Base-by-base conservation (phyloP, 2,888 invertebrate genomes). In the Nemotelus pantherinus region DNA sequence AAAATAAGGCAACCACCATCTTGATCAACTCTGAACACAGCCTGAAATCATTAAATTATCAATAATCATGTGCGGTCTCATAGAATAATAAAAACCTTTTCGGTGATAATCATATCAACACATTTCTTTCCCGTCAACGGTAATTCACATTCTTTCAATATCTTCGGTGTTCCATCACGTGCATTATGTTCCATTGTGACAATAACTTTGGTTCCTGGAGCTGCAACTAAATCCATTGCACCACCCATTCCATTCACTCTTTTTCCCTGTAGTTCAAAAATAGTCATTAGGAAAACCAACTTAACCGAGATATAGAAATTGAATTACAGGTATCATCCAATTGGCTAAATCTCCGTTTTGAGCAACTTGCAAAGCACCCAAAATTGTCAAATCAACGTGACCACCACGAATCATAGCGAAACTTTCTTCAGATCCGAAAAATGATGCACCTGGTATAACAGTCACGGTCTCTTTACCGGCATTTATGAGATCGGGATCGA, bases 181-280 rank as follows among this genome's bases (percentile, higher is more conserved):
- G 97, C 93, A 60, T 92, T 92, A 84, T 99, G 99, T 86, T 99
- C 99, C 99, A 99, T 99, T 3, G 97, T 96, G 0, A 99, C 93
- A 10, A 99, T 92, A 0, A 99, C 99, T 89, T 95, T 97, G 6
- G 98, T 96, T 48, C 91, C 90, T 0, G 94, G 93, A 6, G 96
- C 94, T 2, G 97, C 93, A 2, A 99, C 99, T 79, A 99, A 89
- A 88, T 99, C 99, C 99, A 99, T 99, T 0, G 99, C 99, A 50
- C 99, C 99, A 58, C 99, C 99, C 99, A 99, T 99, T 64, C 99
- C 99, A 88, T 98, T 99, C 1, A 99, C 97, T 88, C 98, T 89
- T 88, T 96, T 97, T 50, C 97, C 97, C 93, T 96, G 82, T 77
- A 88, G 87, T 79, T 65, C 6, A 53, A 39, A 3, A 63, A 63